phyloP scores from a whole-genome alignment of 2,888 invertebrate species.

The Apotomis betuletana region DNA sequence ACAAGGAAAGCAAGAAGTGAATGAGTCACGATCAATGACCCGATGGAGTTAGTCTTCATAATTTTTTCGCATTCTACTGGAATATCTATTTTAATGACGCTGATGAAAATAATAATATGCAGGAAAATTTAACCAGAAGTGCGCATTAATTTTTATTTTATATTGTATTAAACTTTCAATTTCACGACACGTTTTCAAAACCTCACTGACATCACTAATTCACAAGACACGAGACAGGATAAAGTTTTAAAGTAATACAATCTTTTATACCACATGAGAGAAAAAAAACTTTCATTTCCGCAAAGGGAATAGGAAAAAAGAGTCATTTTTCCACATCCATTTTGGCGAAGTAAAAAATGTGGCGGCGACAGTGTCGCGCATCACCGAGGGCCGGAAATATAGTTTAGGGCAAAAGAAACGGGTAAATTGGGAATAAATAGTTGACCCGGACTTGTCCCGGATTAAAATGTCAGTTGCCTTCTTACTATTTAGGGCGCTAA shows the following conservation, averaged over 20 bases:
- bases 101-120: no score
- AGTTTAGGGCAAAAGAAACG: conserved; percentile 1
- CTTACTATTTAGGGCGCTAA: no score
- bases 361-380: conserved; percentile 3
- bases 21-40: no score
- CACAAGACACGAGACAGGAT: neutral
- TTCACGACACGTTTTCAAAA: no score
- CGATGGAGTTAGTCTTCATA: no score
- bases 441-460: conserved; percentile 3
- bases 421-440: conserved; percentile 5
- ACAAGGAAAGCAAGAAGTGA: no score
- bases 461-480: neutral
- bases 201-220: neutral
- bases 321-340: conserved; percentile 17
- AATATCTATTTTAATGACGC: no score
- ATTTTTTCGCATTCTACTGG: no score
- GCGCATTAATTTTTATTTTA: no score
- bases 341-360: conserved; percentile 21
- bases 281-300: conserved; percentile 22
- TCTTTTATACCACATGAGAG: neutral
- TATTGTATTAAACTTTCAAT: no score
- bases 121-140: no score
- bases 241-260: conserved; percentile 7
- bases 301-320: conserved; percentile 8
- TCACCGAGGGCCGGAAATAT: conserved; percentile 12